Evolutionary conservation across 1,140 invertebrate genomes (phyloP).

Genomic region (Drosophila arawakana): DNA sequence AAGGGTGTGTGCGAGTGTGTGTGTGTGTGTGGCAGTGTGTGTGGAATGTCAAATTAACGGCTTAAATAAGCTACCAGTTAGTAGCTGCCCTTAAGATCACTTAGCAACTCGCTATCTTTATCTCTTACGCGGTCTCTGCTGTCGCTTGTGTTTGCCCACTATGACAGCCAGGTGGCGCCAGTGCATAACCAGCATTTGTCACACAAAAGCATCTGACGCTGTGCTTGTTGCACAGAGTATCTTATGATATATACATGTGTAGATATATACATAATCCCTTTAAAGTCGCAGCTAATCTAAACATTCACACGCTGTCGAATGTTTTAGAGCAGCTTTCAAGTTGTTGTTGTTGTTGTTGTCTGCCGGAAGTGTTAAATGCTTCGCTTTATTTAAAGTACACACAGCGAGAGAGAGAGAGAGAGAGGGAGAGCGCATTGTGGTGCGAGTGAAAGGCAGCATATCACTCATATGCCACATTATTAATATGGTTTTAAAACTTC

Average conservation of each 20-base stretch:
- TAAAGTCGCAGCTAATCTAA: slow-evolving; percentile 51
- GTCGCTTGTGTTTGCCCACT: background rate
- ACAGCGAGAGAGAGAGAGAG: slow-evolving; percentile 29
- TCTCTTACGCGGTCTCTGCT: background rate
- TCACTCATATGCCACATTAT: slow-evolving; percentile 79
- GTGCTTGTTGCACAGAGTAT: background rate
- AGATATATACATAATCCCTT: slow-evolving; percentile 8
- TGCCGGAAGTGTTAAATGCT: slow-evolving; percentile 82
- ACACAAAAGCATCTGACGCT: no score
- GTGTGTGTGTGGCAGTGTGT: background rate
- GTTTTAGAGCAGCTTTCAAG: slow-evolving; percentile 41
- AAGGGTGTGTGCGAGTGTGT: background rate
- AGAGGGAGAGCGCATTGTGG: background rate
- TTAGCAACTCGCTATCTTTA: slow-evolving; percentile 15
- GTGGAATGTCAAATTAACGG: slow-evolving; percentile 26
- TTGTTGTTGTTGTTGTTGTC: slow-evolving; percentile 55
- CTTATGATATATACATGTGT: no score
- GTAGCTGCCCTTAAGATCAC: slow-evolving; percentile 12
- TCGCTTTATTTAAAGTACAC: slow-evolving; percentile 79
- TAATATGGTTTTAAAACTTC: slow-evolving; percentile 68
- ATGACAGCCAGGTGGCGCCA: slow-evolving; percentile 33
- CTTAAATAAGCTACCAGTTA: slow-evolving; percentile 18
- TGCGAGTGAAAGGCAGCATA: slow-evolving; percentile 51
- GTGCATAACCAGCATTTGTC: background rate
- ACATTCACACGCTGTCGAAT: slow-evolving; percentile 76